Conservation (phyloP, 2,888 invertebrate species). For the Apotomis capreana region DNA sequence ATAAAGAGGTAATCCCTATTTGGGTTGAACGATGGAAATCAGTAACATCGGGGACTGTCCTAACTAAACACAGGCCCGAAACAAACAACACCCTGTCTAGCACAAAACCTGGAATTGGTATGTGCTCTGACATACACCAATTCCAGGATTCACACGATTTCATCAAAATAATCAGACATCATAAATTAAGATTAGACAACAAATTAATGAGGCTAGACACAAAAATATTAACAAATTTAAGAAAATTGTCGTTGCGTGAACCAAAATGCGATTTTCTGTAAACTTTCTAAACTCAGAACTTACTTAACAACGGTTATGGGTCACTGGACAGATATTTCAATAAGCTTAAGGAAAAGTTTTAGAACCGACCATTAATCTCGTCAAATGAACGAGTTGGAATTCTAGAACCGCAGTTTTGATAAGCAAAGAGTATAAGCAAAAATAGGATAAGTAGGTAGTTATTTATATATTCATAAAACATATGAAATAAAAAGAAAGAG, state of each 20-base stretch:
- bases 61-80: conserved; percentile 32
- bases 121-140: neutral
- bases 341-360: conserved; percentile 20
- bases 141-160: neutral
- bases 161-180: neutral
- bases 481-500: too few species aligned
- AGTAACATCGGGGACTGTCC: conserved; percentile 29
- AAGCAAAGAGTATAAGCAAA: too few species aligned
- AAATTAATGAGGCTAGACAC: too few species aligned
- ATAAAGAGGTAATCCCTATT: conserved; percentile 34
- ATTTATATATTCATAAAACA: too few species aligned
- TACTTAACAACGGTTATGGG: conserved; percentile 8
- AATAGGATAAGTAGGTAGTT: too few species aligned
- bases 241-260: neutral
- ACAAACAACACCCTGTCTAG: conserved; percentile 25
- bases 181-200: neutral
- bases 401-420: conserved; percentile 4
- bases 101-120: conserved; percentile 6
- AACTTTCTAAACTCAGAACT: conserved; percentile 14
- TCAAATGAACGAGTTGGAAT: conserved; percentile 18
- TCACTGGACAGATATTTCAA: conserved; percentile 26
- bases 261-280: neutral
- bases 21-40: conserved; percentile 31
- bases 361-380: conserved; percentile 10
- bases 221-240: neutral